Evolutionary conservation across 2,888 invertebrate species (phyloP).

Genomic region (Cosmia pyralina): DNA sequence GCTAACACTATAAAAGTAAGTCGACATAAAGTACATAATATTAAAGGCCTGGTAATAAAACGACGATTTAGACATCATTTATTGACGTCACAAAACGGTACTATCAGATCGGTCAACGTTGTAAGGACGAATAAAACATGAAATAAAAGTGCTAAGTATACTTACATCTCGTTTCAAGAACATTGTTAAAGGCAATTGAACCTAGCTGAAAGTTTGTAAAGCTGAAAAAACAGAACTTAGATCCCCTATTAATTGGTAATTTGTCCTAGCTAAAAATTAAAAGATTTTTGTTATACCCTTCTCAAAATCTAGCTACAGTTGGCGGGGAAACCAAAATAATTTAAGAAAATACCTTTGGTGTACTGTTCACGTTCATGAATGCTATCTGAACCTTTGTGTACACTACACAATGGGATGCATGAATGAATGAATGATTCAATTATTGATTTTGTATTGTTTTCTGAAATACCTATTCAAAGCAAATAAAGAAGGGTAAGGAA

Average conservation of each 20-base stretch:
- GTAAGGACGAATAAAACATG: constrained; percentile 27
- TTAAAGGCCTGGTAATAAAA: constrained; percentile 27
- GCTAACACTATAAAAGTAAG: constrained; percentile 32
- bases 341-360: background rate
- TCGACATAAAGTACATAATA: constrained; percentile 26
- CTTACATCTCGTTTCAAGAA: background rate
- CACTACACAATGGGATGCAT: constrained; percentile 18
- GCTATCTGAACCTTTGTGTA: constrained; percentile 20
- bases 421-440: constrained; percentile 7
- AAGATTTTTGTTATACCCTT: background rate
- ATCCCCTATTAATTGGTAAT: background rate
- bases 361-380: background rate
- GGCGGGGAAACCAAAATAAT: background rate
- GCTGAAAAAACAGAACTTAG: background rate
- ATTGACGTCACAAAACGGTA: constrained; percentile 34
- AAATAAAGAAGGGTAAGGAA: background rate
- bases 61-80: constrained; percentile 27
- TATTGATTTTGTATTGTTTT: background rate
- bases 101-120: constrained; percentile 38
- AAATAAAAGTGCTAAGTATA: background rate
- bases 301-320: background rate
- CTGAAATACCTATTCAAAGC: background rate
- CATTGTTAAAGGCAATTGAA: background rate
- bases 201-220: background rate
- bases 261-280: background rate